Evolutionary conservation across 2,888 invertebrate genomes (phyloP).

Genomic region (Nebria salina): DNA sequence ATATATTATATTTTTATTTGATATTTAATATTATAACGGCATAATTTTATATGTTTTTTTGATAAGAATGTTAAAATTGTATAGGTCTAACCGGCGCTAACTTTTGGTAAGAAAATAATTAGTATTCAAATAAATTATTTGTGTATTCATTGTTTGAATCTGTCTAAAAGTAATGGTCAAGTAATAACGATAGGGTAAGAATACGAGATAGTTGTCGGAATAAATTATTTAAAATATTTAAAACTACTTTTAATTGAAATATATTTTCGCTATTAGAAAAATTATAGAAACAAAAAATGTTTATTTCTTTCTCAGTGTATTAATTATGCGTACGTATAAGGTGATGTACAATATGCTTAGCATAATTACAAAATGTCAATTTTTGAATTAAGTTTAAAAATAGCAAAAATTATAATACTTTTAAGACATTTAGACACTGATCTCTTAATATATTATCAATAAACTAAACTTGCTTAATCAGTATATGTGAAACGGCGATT

Average conservation of each 20-base stretch:
- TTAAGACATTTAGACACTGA: background rate
- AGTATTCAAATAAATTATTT: background rate
- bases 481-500: background rate
- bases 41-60: slow-evolving; percentile 19
- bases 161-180: too few relatives aligned
- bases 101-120: background rate
- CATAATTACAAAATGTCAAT: too few relatives aligned
- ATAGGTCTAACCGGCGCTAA: background rate
- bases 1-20: slow-evolving; percentile 26
- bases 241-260: too few relatives aligned
- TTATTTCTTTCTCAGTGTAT: too few relatives aligned
- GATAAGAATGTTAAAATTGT: slow-evolving; percentile 3
- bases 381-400: too few relatives aligned
- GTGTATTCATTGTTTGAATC: background rate
- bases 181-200: too few relatives aligned
- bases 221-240: too few relatives aligned
- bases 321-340: too few relatives aligned
- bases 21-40: slow-evolving; percentile 9
- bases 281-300: too few relatives aligned
- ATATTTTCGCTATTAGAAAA: too few relatives aligned
- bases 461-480: background rate
- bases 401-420: background rate
- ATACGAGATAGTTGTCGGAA: too few relatives aligned
- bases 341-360: too few relatives aligned
- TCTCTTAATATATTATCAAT: background rate